A percentile compares a stretch with the other conserved stretches of the same genome.
Evolutionary conservation across 2,797 vertebrate species (phyloP).

Genomic region (Falco columbarius): DNA sequence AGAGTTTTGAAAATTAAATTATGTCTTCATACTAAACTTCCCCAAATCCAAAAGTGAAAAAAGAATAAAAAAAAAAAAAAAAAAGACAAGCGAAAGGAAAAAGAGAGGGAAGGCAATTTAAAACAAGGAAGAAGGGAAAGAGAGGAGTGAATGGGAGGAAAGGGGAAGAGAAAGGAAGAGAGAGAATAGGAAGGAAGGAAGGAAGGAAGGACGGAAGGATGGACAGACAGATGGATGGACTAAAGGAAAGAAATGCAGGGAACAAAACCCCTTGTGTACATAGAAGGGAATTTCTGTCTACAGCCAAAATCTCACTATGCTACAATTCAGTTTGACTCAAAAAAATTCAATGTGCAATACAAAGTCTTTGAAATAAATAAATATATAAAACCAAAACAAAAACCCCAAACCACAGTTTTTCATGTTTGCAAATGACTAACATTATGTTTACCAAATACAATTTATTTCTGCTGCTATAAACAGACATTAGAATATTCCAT

Average conservation of each 20-base stretch:
- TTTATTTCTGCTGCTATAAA: slow-evolving; percentile 61
- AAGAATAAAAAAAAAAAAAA: background rate
- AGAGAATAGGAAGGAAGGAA: too few relatives aligned
- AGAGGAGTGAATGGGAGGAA: too few relatives aligned
- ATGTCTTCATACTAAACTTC: background rate
- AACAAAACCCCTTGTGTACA: accelerated
- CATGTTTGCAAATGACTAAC: slow-evolving; percentile 54
- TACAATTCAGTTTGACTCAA: slow-evolving; percentile 7
- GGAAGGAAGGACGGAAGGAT: background rate
- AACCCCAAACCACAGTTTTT: background rate
- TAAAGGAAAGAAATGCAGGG: background rate
- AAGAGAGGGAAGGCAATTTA: background rate
- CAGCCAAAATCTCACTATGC: background rate
- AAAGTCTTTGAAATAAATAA: background rate
- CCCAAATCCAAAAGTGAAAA: background rate
- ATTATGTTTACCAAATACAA: slow-evolving; percentile 55
- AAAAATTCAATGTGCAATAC: background rate
- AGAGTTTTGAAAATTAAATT: background rate
- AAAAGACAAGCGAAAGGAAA: too few relatives aligned
- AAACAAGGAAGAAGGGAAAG: background rate
- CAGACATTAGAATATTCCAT: slow-evolving; percentile 59
- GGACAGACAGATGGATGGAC: too few relatives aligned
- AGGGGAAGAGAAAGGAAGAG: too few relatives aligned
- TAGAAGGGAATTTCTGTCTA: background rate
- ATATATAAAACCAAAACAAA: too few relatives aligned